These are phyloP conservation scores for Rhaphigaster nebulosa DNA, from an alignment of 2,888 invertebrate species.

Conservation along the genomic window DNA sequence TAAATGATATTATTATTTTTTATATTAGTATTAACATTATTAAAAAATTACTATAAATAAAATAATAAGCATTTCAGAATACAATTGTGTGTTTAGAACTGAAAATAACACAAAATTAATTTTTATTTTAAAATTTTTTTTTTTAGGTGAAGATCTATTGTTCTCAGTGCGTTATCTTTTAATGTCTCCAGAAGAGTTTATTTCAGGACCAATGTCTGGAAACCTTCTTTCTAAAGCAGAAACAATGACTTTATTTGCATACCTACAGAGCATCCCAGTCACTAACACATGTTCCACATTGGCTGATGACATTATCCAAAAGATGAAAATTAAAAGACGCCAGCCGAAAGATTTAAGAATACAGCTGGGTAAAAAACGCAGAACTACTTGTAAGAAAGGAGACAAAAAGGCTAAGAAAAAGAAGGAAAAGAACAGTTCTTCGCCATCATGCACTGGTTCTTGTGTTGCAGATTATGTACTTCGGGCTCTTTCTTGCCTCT, in stretches of 20 bases:
- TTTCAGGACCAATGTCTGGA: conserved; percentile 73
- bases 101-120: neutral
- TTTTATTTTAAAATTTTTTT: neutral
- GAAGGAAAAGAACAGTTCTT: conserved; percentile 67
- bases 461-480: conserved; percentile 72
- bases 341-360: conserved; percentile 70
- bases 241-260: conserved; percentile 68
- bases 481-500: conserved; percentile 72
- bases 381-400: conserved; percentile 67
- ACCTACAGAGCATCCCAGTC: conserved; percentile 65
- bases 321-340: conserved; percentile 71
- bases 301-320: conserved; percentile 70
- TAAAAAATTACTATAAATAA: neutral
- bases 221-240: conserved; percentile 73
- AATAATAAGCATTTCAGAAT: no score
- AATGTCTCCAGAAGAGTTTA: conserved; percentile 77
- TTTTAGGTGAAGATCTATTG: conserved; percentile 69
- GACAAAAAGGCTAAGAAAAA: conserved; percentile 65
- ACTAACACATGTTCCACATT: conserved; percentile 62
- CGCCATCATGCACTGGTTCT: conserved; percentile 70
- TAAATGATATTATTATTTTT: neutral
- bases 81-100: neutral
- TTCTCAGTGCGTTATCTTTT: conserved; percentile 78
- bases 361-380: conserved; percentile 70
- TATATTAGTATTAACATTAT: neutral